Evolutionary conservation across 2,113 vertebrate genomes (phyloP).

Genomic region (Eudyptes chrysolophus): DNA sequence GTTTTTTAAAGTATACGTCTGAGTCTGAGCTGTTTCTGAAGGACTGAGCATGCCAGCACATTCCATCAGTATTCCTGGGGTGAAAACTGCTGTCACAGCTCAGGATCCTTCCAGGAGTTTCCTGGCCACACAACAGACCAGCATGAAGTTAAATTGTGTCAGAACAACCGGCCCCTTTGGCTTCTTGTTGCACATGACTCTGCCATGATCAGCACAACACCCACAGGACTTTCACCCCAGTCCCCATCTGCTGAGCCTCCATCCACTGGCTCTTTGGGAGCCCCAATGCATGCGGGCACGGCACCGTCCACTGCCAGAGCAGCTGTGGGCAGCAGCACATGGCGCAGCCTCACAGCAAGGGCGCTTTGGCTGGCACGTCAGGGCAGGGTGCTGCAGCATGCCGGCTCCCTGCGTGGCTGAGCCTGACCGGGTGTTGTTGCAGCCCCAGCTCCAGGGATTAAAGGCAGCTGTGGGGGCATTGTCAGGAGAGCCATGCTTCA

Average conservation of each 20-base stretch:
- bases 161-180: accelerated
- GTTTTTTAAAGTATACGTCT: not conserved
- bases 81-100: not conserved
- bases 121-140: not conserved
- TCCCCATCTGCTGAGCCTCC: not conserved
- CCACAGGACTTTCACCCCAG: not conserved
- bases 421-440: accelerated
- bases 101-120: not conserved
- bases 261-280: not conserved
- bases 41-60: not conserved
- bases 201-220: not conserved
- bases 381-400: no score
- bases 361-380: accelerated
- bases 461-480: not conserved
- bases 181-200: not conserved
- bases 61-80: not conserved
- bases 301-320: accelerated
- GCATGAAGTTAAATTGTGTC: not conserved
- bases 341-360: accelerated
- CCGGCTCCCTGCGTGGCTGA: accelerated
- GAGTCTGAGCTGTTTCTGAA: not conserved
- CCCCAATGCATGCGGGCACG: accelerated
- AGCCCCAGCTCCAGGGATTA: not conserved
- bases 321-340: accelerated
- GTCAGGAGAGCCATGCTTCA: accelerated